Evolutionary conservation across 2,113 vertebrate species (phyloP).

Genomic region (Rana temporaria): DNA sequence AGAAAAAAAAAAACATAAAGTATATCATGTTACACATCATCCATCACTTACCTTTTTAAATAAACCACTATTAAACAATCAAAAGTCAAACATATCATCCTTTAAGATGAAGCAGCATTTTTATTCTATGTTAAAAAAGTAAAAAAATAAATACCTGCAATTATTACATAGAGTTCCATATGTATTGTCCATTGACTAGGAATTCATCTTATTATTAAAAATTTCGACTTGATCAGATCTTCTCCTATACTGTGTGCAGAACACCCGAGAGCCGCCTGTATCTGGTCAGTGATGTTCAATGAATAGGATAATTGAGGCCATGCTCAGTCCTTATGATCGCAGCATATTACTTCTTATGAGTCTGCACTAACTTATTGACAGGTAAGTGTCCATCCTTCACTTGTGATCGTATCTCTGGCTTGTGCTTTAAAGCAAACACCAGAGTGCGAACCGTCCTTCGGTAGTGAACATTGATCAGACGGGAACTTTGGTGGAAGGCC

Average conservation of each 20-base stretch:
- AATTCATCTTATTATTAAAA: no score
- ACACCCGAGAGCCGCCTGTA: neutral
- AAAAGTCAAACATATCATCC: no score
- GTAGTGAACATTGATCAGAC: slow-evolving; percentile 85
- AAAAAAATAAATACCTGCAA: no score
- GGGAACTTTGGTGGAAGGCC: slow-evolving; percentile 89
- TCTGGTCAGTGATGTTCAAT: neutral
- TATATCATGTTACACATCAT: no score
- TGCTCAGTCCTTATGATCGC: neutral
- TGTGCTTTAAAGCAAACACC: slow-evolving; percentile 93
- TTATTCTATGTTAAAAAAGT: no score
- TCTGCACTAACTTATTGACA: slow-evolving; percentile 80
- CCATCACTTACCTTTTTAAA: no score
- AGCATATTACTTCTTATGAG: slow-evolving; percentile 82
- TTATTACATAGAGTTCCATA: no score
- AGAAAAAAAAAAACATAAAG: no score
- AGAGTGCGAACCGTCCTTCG: slow-evolving; percentile 86
- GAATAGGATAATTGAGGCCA: neutral
- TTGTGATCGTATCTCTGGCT: slow-evolving; percentile 77
- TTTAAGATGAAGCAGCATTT: no score
- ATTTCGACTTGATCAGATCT: no score
- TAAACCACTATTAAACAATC: no score
- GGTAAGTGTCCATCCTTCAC: slow-evolving; percentile 78
- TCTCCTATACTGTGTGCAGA: neutral
- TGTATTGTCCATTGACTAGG: no score